Conservation (phyloP, 2,888 invertebrate species). For the Athalia cordata region DNA sequence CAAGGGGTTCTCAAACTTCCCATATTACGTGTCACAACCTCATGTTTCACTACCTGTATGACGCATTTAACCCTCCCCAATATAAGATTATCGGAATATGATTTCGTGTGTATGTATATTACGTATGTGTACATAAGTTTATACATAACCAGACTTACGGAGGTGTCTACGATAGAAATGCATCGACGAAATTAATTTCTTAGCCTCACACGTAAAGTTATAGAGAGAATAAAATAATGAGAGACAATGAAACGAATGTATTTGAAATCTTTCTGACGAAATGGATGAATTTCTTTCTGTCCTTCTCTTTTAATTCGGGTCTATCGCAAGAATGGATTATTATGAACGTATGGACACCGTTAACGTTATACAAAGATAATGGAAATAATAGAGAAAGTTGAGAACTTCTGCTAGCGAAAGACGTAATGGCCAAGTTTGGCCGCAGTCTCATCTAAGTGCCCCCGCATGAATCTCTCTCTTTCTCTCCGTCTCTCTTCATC, state of each 20-base stretch:
- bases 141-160: too few relatives aligned
- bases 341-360: too few relatives aligned
- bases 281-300: too few relatives aligned
- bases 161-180: too few relatives aligned
- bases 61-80: not conserved
- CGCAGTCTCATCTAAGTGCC: conserved; percentile 65
- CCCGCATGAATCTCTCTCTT: conserved; percentile 45
- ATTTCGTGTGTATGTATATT: not conserved
- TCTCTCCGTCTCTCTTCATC: conserved; percentile 50
- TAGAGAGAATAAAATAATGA: too few relatives aligned
- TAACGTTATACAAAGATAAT: too few relatives aligned
- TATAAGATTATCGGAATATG: not conserved
- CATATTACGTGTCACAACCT: conserved; percentile 16
- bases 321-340: too few relatives aligned
- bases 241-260: too few relatives aligned
- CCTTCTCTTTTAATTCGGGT: too few relatives aligned
- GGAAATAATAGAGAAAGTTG: not conserved
- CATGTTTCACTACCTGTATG: conserved; percentile 47
- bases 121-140: too few relatives aligned
- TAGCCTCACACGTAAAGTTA: not conserved
- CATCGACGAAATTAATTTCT: not conserved
- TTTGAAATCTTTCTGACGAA: too few relatives aligned
- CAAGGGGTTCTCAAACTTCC: conserved; percentile 60
- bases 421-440: conserved; percentile 69
- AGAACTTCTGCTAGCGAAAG: conserved; percentile 59